Evolutionary conservation across 2,888 invertebrate genomes (phyloP).

Genomic region (Dryobota labecula): DNA sequence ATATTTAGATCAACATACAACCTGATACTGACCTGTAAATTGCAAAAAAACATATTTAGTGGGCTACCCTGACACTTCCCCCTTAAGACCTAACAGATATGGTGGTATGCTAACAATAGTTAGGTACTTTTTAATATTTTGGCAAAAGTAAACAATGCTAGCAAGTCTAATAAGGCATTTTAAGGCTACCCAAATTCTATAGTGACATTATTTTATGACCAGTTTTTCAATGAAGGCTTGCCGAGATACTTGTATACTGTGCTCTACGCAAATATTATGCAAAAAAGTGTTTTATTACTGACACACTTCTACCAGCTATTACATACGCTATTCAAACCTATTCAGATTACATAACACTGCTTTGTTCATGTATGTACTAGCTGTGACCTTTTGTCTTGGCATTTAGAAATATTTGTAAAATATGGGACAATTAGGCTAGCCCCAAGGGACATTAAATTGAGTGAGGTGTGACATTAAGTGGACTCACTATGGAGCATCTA

Average conservation of each 20-base stretch:
- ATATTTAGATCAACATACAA: no score
- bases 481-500: not conserved
- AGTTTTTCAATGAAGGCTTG: not conserved
- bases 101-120: not conserved
- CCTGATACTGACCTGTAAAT: no score
- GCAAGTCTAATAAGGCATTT: not conserved
- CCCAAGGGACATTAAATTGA: constrained; percentile 32
- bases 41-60: no score
- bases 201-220: no score
- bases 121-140: not conserved
- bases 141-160: constrained; percentile 5
- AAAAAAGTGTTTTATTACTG: constrained; percentile 26
- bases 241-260: not conserved
- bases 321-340: constrained; percentile 10
- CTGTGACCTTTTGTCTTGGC: constrained; percentile 46
- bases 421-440: constrained; percentile 20
- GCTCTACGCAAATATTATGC: constrained; percentile 18
- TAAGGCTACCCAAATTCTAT: not conserved
- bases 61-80: no score
- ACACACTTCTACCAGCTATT: constrained; percentile 22
- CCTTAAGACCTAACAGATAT: not conserved
- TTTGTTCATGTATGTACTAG: constrained; percentile 26
- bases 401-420: constrained; percentile 38
- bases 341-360: constrained; percentile 2
- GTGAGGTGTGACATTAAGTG: constrained; percentile 19